Evolutionary conservation across 2,113 vertebrate species (phyloP).

Genomic region (Cottus gobio): DNA sequence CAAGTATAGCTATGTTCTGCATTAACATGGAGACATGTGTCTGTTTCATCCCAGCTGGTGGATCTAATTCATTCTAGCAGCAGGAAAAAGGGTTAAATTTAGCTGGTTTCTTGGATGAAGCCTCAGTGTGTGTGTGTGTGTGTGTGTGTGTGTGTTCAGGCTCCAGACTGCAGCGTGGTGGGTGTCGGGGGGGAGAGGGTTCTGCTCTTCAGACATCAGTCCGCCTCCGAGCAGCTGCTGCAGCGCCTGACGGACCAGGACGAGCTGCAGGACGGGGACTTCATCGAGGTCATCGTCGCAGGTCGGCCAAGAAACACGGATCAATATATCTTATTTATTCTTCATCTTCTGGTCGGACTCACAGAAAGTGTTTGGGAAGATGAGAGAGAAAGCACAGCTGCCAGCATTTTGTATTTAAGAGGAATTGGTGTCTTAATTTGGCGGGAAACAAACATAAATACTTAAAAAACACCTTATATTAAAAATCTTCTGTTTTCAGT

Average conservation of each 20-base stretch:
- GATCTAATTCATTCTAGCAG: not conserved
- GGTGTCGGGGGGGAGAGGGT: slow-evolving; percentile 77
- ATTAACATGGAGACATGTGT: not conserved
- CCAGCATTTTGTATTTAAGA: not conserved
- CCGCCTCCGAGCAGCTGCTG: slow-evolving; percentile 64
- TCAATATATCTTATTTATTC: not conserved
- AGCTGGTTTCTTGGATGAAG: not conserved
- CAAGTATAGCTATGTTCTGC: not conserved
- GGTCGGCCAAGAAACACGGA: slow-evolving; percentile 46
- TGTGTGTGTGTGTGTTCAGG: slow-evolving; percentile 59
- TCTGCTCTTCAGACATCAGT: slow-evolving; percentile 78
- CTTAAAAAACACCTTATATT: not conserved
- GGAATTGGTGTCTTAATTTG: not conserved
- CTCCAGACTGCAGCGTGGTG: slow-evolving; percentile 74
- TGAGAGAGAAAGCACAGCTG: not conserved
- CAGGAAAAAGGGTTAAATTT: not conserved
- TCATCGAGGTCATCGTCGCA: slow-evolving; percentile 81
- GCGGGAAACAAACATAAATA: not conserved
- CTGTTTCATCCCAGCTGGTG: not conserved
- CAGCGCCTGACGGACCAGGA: slow-evolving; percentile 64
- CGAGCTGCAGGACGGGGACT: slow-evolving; percentile 77
- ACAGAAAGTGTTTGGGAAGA: not conserved
- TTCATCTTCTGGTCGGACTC: not conserved
- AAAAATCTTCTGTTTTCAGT: not conserved
- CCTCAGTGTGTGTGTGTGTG: not conserved